Percentiles rank a stretch among this genome's conserved stretches.
Conservation (phyloP, 2,888 invertebrate species). For the Orchesellides sinensis region DNA sequence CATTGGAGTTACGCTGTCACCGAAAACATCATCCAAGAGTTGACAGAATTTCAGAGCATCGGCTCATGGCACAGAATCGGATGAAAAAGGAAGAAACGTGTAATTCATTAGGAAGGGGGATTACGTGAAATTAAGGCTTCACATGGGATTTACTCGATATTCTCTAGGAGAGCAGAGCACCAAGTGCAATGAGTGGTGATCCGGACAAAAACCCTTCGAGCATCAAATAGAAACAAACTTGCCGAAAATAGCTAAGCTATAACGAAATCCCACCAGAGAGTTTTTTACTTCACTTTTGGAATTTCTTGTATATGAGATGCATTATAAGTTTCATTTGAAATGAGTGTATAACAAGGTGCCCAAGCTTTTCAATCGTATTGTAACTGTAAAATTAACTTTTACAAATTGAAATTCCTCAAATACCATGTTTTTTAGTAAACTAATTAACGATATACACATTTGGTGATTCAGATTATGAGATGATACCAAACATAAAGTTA, state of each 20-base stretch:
- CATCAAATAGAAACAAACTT: neutral
- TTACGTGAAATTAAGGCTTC: conserved; percentile 71
- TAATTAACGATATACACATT: no score
- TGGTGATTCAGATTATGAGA: no score
- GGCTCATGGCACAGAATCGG: conserved; percentile 40
- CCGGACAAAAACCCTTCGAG: conserved; percentile 8
- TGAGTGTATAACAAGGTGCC: no score
- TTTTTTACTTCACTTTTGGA: no score
- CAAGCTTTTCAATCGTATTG: neutral
- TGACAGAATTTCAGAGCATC: neutral
- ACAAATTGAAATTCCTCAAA: conserved; percentile 29
- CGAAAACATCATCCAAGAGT: neutral
- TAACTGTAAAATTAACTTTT: conserved; percentile 25
- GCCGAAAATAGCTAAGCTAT: conserved; percentile 23
- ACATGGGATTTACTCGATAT: conserved; percentile 49
- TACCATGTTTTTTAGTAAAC: no score
- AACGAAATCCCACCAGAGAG: no score
- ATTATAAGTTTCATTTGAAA: neutral
- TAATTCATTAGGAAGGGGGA: conserved; percentile 70
- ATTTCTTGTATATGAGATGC: neutral
- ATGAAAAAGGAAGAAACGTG: conserved; percentile 64
- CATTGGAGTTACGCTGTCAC: conserved; percentile 55
- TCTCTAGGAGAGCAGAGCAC: conserved; percentile 21
- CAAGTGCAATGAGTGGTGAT: conserved; percentile 35
- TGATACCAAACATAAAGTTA: no score